Percentiles rank a stretch among this genome's conserved stretches.
Evolutionary conservation across 2,888 invertebrate species (phyloP).

Genomic region (Ectropis crepuscularia): DNA sequence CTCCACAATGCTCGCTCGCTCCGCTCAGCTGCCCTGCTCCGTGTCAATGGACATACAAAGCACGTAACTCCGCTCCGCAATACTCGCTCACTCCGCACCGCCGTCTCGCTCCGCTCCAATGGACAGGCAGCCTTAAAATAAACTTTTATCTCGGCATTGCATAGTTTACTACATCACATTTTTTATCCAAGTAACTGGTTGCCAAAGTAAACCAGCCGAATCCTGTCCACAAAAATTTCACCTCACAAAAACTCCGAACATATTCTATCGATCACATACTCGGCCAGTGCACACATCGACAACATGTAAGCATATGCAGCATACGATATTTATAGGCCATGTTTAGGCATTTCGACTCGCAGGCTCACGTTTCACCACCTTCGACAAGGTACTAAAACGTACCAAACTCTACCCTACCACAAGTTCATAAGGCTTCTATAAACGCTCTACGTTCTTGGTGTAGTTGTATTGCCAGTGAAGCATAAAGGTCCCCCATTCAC

Average conservation of each 20-base stretch:
- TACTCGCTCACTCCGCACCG: too few relatives aligned
- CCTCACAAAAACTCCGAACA: slow-evolving; percentile 39
- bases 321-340: slow-evolving; percentile 74
- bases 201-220: slow-evolving; percentile 22
- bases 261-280: slow-evolving; percentile 50
- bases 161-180: too few relatives aligned
- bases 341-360: slow-evolving; percentile 71
- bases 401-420: slow-evolving; percentile 47
- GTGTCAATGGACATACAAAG: too few relatives aligned
- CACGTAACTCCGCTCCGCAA: too few relatives aligned
- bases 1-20: too few relatives aligned
- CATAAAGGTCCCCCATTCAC: slow-evolving; percentile 75
- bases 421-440: slow-evolving; percentile 33
- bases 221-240: slow-evolving; percentile 32
- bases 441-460: slow-evolving; percentile 35
- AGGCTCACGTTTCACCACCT: slow-evolving; percentile 48
- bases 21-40: too few relatives aligned
- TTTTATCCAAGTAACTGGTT: too few relatives aligned
- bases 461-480: slow-evolving; percentile 61
- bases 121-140: neutral
- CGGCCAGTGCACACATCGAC: slow-evolving; percentile 48
- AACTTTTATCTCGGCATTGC: too few relatives aligned
- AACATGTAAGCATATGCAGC: slow-evolving; percentile 55
- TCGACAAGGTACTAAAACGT: slow-evolving; percentile 19
- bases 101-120: too few relatives aligned